A percentile compares a stretch with the other conserved stretches of the same genome.
These are phyloP conservation scores for Carcharodon carcharias DNA, from an alignment of 2,797 vertebrate species.

Conservation along the genomic window DNA sequence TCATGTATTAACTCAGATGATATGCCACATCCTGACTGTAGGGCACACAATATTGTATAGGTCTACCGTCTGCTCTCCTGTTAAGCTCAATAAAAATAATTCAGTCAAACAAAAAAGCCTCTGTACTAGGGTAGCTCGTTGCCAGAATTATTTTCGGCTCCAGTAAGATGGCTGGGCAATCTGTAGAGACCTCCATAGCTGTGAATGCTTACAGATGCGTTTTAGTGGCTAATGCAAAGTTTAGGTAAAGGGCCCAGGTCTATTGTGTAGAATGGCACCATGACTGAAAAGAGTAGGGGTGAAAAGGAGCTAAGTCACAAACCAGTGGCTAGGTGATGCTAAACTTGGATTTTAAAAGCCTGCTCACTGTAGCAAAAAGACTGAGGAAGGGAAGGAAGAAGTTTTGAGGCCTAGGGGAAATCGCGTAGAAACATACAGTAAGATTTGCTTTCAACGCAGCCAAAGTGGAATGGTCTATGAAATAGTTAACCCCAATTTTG, in stretches of 20 bases:
- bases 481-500: background rate
- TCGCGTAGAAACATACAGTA: background rate
- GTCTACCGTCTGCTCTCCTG: background rate
- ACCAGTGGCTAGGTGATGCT: background rate
- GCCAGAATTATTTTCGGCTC: background rate
- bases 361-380: background rate
- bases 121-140: background rate
- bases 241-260: background rate
- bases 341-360: background rate
- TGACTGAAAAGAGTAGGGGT: background rate
- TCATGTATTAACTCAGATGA: background rate
- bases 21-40: background rate
- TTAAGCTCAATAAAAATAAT: background rate
- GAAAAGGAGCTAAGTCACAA: background rate
- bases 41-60: background rate
- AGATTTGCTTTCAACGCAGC: background rate
- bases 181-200: background rate
- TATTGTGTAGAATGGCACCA: background rate
- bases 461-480: background rate
- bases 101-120: background rate
- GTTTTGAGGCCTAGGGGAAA: background rate
- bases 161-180: background rate
- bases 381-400: background rate
- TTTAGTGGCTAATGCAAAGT: background rate
- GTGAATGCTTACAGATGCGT: constrained; percentile 3